A percentile compares a stretch with the other conserved stretches of the same genome.
These are phyloP conservation scores for Trachelus troglodyta DNA, from an alignment of 2,888 invertebrate species.

Conservation along the genomic window DNA sequence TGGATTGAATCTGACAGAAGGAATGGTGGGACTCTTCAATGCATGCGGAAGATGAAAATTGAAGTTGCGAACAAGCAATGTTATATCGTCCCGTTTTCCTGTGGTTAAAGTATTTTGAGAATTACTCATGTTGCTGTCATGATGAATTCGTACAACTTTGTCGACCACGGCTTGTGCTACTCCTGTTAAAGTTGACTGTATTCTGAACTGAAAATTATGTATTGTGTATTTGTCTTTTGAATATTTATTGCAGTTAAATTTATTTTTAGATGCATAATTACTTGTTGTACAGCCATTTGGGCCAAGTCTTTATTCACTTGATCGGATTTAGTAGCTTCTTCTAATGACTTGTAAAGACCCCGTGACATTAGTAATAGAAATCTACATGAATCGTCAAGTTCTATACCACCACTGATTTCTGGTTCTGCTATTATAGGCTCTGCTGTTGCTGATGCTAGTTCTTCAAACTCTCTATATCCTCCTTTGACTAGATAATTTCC, in stretches of 20 bases:
- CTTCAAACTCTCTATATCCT: slow-evolving; percentile 85
- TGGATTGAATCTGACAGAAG: slow-evolving; percentile 74
- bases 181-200: slow-evolving; percentile 81
- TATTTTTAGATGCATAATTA: slow-evolving; percentile 42
- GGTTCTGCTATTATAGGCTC: slow-evolving; percentile 89
- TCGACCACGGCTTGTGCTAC: slow-evolving; percentile 90
- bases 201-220: slow-evolving; percentile 72
- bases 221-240: background rate
- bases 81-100: slow-evolving; percentile 84
- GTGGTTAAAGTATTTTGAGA: slow-evolving; percentile 66
- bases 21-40: slow-evolving; percentile 68
- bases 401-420: slow-evolving; percentile 84
- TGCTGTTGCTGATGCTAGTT: slow-evolving; percentile 74
- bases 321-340: slow-evolving; percentile 81
- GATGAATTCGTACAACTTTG: slow-evolving; percentile 85
- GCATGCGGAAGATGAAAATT: slow-evolving; percentile 81
- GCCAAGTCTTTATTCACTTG: slow-evolving; percentile 86
- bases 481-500: slow-evolving; percentile 91
- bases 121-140: slow-evolving; percentile 77
- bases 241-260: background rate
- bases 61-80: slow-evolving; percentile 86
- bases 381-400: slow-evolving; percentile 81
- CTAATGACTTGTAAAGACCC: slow-evolving; percentile 85
- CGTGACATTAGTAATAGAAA: slow-evolving; percentile 89
- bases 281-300: slow-evolving; percentile 82